Conservation (phyloP, 2,797 vertebrate species). For the Myotis daubentonii region DNA sequence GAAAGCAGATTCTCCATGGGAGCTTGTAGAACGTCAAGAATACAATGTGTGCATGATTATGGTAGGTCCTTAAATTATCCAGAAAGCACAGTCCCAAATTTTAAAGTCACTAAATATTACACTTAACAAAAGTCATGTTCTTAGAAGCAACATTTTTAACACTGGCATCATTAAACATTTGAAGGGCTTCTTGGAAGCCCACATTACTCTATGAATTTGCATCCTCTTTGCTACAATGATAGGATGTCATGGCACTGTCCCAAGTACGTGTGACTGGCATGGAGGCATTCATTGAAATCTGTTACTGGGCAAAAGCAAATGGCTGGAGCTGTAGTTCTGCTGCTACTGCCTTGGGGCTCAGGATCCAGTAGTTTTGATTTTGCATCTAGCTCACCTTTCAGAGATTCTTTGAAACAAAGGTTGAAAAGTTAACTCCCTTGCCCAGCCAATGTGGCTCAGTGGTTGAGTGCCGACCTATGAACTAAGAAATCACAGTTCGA, state of each 20-base stretch:
- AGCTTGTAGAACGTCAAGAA: not conserved
- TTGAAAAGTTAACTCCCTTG: not conserved
- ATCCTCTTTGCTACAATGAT: not conserved
- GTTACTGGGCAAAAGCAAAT: not conserved
- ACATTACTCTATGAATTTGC: not conserved
- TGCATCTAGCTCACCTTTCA: not conserved
- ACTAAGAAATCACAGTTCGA: too few relatives aligned
- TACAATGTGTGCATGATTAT: fast-evolving
- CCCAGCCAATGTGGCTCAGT: too few relatives aligned
- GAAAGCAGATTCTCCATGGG: conserved; percentile 40
- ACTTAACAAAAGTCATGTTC: not conserved
- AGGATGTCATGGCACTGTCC: not conserved
- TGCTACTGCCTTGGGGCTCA: not conserved
- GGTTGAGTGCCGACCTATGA: too few relatives aligned
- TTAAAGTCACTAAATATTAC: not conserved
- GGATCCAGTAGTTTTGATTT: not conserved
- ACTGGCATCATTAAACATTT: not conserved
- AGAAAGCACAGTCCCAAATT: not conserved
- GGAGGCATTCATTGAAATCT: not conserved
- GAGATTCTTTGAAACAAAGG: not conserved
- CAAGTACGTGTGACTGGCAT: not conserved
- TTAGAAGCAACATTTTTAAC: not conserved
- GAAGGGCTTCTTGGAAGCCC: not conserved
- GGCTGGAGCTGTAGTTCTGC: not conserved
- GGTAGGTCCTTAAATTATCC: not conserved